Conservation (phyloP, 2,888 invertebrate genomes). For the Euclidia mi region DNA sequence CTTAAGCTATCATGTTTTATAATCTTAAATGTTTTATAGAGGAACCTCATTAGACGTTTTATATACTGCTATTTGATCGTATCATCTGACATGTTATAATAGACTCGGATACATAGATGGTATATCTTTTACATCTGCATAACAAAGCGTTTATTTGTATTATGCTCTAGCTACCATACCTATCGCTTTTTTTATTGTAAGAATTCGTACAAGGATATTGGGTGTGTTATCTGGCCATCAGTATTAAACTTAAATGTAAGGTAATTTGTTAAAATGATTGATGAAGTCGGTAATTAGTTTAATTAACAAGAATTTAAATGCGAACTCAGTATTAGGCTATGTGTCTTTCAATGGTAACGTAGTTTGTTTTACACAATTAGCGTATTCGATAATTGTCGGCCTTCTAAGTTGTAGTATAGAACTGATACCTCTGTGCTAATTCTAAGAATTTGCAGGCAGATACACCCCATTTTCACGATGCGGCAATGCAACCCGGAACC, state of each 20-base stretch:
- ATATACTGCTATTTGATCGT: conserved; percentile 26
- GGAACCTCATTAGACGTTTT: conserved; percentile 27
- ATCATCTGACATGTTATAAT: conserved; percentile 31
- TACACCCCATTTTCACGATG: too few relatives aligned
- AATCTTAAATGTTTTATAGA: conserved; percentile 33
- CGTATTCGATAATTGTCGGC: too few relatives aligned
- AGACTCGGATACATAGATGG: conserved; percentile 21
- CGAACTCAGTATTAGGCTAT: too few relatives aligned
- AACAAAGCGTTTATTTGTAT: conserved; percentile 34
- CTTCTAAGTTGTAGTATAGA: too few relatives aligned
- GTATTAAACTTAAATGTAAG: neutral
- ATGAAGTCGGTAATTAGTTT: too few relatives aligned
- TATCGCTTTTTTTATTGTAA: conserved; percentile 23
- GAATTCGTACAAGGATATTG: conserved; percentile 10
- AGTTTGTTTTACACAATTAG: too few relatives aligned
- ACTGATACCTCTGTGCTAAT: too few relatives aligned
- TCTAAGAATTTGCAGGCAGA: too few relatives aligned
- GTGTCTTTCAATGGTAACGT: too few relatives aligned
- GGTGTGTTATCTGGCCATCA: neutral
- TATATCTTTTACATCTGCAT: conserved; percentile 38
- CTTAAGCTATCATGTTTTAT: conserved; percentile 17
- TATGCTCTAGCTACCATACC: conserved; percentile 14
- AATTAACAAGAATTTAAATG: too few relatives aligned
- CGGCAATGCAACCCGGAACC: too few relatives aligned
- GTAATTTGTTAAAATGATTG: too few relatives aligned